Evolutionary conservation across 2,888 invertebrate genomes (phyloP).

Genomic region (Cordylochernes scorpioides): DNA sequence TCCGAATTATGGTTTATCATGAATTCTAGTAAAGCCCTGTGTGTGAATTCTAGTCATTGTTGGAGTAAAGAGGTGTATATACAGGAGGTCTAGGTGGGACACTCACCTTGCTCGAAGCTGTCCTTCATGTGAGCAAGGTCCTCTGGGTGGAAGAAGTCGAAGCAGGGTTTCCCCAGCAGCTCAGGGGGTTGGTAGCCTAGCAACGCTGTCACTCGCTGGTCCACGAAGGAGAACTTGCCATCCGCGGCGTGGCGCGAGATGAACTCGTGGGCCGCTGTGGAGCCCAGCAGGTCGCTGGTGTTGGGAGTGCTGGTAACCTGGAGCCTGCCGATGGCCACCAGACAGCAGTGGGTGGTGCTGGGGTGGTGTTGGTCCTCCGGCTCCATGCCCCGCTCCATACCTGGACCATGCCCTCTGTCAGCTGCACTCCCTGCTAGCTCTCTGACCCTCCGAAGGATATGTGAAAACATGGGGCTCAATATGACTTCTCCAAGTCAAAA

Average conservation of each 20-base stretch:
- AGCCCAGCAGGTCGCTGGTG: slow-evolving; percentile 58
- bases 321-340: slow-evolving; percentile 88
- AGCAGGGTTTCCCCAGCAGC: slow-evolving; percentile 76
- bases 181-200: slow-evolving; percentile 82
- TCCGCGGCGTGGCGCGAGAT: slow-evolving; percentile 87
- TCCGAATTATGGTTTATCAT: too few species aligned
- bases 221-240: slow-evolving; percentile 94
- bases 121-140: slow-evolving; percentile 92
- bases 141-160: slow-evolving; percentile 89
- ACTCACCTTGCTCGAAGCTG: slow-evolving; percentile 72
- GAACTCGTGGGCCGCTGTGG: slow-evolving; percentile 64
- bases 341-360: slow-evolving; percentile 60
- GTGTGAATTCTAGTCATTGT: not conserved
- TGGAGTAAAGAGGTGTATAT: not conserved
- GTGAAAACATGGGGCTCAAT: too few species aligned
- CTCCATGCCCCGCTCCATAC: too few species aligned
- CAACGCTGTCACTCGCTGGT: slow-evolving; percentile 67
- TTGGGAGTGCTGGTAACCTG: slow-evolving; percentile 89
- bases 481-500: too few species aligned
- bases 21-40: too few species aligned
- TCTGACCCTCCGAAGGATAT: too few species aligned
- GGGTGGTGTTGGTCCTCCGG: slow-evolving; percentile 36
- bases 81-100: not conserved
- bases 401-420: too few species aligned
- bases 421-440: too few species aligned